Evolutionary conservation across 2,888 invertebrate genomes (phyloP).

Genomic region (Lottia gigantea): DNA sequence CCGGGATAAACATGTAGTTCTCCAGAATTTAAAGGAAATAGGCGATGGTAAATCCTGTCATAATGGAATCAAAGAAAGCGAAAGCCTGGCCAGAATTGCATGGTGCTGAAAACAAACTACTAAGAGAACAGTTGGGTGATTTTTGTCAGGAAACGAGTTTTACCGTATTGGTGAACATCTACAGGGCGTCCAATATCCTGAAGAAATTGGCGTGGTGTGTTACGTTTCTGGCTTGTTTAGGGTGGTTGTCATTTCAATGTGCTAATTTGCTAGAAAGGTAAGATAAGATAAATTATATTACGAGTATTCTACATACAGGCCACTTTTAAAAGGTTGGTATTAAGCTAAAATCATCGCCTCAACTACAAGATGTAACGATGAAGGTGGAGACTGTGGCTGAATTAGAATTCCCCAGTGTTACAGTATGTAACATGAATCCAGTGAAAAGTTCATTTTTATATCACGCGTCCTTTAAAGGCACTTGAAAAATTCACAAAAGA

Average conservation of each 20-base stretch:
- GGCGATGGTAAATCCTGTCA: too few species aligned
- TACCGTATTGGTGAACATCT: slow-evolving; percentile 49
- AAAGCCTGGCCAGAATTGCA: slow-evolving; percentile 10
- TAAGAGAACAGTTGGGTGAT: slow-evolving; percentile 33
- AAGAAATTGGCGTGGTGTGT: slow-evolving; percentile 48
- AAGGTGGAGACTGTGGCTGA: slow-evolving; percentile 40
- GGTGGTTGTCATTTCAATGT: slow-evolving; percentile 44
- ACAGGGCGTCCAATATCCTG: slow-evolving; percentile 43
- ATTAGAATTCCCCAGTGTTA: slow-evolving; percentile 58
- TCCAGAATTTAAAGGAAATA: too few species aligned
- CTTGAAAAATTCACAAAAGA: not conserved
- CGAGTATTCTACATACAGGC: too few species aligned
- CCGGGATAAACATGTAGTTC: too few species aligned
- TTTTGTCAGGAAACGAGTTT: slow-evolving; percentile 54
- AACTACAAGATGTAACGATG: slow-evolving; percentile 56
- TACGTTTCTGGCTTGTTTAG: slow-evolving; percentile 40
- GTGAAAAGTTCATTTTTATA: slow-evolving; percentile 30
- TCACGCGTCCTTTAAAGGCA: slow-evolving; percentile 24
- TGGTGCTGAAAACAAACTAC: not conserved
- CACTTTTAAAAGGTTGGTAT: too few species aligned
- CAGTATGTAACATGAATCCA: slow-evolving; percentile 57
- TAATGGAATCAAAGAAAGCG: not conserved
- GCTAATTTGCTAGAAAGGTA: slow-evolving; percentile 41
- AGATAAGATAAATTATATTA: not conserved
- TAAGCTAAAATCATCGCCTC: too few species aligned